Percentiles rank a stretch among this genome's conserved stretches.
These are phyloP conservation scores for Oryzias curvinotus DNA, from an alignment of 2,113 vertebrate species.

Conservation along the genomic window DNA sequence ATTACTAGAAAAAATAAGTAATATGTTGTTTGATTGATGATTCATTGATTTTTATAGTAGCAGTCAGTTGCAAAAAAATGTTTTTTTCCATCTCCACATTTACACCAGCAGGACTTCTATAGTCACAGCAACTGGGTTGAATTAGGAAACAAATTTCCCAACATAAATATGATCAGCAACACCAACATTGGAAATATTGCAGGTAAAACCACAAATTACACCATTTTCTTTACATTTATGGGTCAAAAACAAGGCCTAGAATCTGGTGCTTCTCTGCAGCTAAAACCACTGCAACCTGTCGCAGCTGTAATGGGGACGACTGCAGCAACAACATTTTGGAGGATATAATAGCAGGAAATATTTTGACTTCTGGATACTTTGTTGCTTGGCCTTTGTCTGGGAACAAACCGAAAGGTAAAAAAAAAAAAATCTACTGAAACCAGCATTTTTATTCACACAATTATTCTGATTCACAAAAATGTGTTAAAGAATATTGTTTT, in stretches of 20 bases:
- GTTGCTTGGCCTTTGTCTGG: not conserved
- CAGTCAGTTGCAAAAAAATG: not conserved
- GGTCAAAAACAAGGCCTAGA: no score
- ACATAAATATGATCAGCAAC: constrained; percentile 57
- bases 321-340: constrained; percentile 69
- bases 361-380: constrained; percentile 73
- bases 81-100: not conserved
- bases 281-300: constrained; percentile 61
- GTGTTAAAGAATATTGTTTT: no score
- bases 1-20: no score
- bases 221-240: no score
- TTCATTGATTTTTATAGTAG: no score
- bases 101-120: constrained; percentile 68
- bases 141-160: constrained; percentile 44
- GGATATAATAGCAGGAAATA: constrained; percentile 22
- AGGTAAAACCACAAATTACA: constrained; percentile 38
- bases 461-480: no score
- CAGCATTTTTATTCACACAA: no score
- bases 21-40: no score
- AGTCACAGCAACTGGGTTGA: constrained; percentile 78
- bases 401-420: constrained; percentile 59
- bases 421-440: no score
- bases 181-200: constrained; percentile 62
- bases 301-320: constrained; percentile 51
- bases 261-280: constrained; percentile 11